phyloP scores from a whole-genome alignment of 2,888 invertebrate species.

The Cephus sareptanus region DNA sequence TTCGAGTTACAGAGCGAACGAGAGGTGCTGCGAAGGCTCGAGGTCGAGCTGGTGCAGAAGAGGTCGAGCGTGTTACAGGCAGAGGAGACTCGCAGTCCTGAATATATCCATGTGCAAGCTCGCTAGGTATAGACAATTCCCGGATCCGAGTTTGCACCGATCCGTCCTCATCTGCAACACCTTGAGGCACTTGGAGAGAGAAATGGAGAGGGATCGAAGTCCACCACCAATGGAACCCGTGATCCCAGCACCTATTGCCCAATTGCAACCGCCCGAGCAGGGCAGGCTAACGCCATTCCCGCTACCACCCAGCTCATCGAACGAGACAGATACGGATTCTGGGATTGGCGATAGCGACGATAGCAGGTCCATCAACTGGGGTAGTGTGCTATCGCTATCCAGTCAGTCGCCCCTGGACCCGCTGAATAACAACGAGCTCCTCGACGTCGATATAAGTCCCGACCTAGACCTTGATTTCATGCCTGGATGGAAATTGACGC shows the following conservation, averaged over 20 bases:
- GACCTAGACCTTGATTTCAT: conserved; percentile 74
- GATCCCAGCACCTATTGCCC: conserved; percentile 64
- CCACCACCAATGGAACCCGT: conserved; percentile 62
- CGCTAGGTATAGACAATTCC: conserved; percentile 86
- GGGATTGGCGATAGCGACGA: conserved; percentile 78
- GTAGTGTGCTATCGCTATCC: conserved; percentile 87
- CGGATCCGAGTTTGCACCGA: conserved; percentile 88
- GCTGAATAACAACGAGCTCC: conserved; percentile 82
- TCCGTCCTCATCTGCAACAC: conserved; percentile 96
- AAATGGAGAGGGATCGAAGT: conserved; percentile 80
- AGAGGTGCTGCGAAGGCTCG: conserved; percentile 78
- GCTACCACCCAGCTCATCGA: conserved; percentile 64
- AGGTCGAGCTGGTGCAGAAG: conserved; percentile 79
- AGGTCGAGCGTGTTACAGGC: conserved; percentile 84
- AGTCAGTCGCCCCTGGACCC: conserved; percentile 89
- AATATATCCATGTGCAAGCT: conserved; percentile 93
- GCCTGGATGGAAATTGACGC: conserved; percentile 70
- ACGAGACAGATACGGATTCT: conserved; percentile 79
- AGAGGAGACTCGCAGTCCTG: conserved; percentile 87
- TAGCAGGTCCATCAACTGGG: conserved; percentile 89
- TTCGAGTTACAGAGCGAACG: conserved; percentile 64
- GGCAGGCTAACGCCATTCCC: conserved; percentile 64
- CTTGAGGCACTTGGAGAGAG: conserved; percentile 86
- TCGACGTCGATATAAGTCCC: conserved; percentile 72
- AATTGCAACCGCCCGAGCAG: conserved; percentile 63